Evolutionary conservation across 2,797 vertebrate genomes (phyloP), one percentile per base, ranked within the genome.

Genomic region (Trematomus bernacchii): DNA sequence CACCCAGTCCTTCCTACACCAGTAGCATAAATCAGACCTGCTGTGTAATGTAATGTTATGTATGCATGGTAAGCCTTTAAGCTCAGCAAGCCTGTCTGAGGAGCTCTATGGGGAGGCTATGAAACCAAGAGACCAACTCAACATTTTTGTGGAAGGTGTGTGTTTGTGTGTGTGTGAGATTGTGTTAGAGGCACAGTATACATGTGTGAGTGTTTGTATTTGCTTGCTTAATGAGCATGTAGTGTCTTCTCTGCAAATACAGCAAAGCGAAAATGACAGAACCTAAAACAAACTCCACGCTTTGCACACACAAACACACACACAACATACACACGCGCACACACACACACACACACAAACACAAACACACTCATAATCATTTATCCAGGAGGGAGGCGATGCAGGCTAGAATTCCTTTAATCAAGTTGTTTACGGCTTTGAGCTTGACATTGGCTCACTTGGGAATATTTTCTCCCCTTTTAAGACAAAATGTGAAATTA

Each of bases 401-500:
- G 73, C 67, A 87, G 64, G 59, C 68, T 84, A 80, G 85, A 86
- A 91, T 93, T 92, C 91, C 93, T 95, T 94, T 95, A 94, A 94
- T 95, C 93, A 94, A 88, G 78, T 91, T 94, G 93, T 94, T 94
- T 94, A 94, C 79, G 57, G 91, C 91, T 86, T 83, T 67, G 78
- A 93, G 74, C 86, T 89, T 84, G 85, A 91, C 77, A 50, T 87
- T 85, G 83, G 83, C 88, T 90, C 87, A 86, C 90, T 92, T 87
- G 91, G 87, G 90, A 92, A 92, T 88, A 85, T 90, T 92, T 91
- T 90, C 90, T 90, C 85, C 71, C 85, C 85, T 92, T 93, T 93
- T 86, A 92, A 91, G 91, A 92, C 86, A 93, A 94, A 93, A 92
- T 93, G 83, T 89, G 89, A 93, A 94, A 95, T 94, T 89, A 93